Conservation (phyloP, 2,113 vertebrate genomes). For the Ceyx melanurus region DNA sequence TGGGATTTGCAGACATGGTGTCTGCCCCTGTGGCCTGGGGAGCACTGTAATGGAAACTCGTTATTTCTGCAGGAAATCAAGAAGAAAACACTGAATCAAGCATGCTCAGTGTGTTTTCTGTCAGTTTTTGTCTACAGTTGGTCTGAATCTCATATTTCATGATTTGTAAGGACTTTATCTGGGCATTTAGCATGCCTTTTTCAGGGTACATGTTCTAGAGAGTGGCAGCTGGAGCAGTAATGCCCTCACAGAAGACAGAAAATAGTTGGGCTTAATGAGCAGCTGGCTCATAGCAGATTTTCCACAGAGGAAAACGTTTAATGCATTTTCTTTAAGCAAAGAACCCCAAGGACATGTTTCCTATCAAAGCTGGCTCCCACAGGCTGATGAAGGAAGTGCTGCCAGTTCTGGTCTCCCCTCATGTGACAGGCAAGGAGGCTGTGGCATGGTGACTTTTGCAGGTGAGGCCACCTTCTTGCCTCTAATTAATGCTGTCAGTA, state of each 20-base stretch:
- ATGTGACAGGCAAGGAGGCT: background rate
- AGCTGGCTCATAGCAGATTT: background rate
- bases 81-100: background rate
- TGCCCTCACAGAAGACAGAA: background rate
- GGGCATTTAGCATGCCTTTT: background rate
- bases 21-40: background rate
- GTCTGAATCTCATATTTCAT: background rate
- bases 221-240: background rate
- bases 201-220: background rate
- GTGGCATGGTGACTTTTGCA: background rate
- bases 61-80: background rate
- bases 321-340: background rate
- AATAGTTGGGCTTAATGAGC: background rate
- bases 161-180: background rate
- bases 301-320: background rate
- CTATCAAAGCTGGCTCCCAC: accelerated
- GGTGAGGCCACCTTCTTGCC: background rate
- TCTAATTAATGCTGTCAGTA: background rate
- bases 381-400: background rate
- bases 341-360: background rate
- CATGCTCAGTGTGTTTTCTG: background rate
- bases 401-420: background rate
- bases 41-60: background rate
- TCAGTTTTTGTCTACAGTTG: background rate
- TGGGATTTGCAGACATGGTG: background rate